Percentiles rank a stretch among this genome's conserved stretches.
phyloP scores from a whole-genome alignment of 1,140 invertebrate genomes.

The Uloborus diversus region DNA sequence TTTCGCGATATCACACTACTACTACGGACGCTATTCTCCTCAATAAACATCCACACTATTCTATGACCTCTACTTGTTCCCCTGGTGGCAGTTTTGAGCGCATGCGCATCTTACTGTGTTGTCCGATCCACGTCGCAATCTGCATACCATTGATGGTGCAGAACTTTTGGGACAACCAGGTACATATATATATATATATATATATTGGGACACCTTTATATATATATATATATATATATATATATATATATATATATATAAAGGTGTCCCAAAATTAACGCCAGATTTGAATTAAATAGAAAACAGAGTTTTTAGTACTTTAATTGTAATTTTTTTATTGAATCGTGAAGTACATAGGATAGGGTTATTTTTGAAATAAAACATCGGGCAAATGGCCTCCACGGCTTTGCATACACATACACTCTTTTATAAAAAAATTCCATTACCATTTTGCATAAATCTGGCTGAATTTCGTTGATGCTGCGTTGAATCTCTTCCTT shows the following conservation, averaged over 20 bases:
- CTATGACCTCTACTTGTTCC: no score
- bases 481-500: slow-evolving; percentile 5
- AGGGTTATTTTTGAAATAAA: not conserved
- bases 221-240: no score
- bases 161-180: no score
- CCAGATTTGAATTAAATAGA: not conserved
- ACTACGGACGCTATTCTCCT: no score
- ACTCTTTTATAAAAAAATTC: not conserved
- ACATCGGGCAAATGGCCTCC: not conserved
- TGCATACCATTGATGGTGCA: no score
- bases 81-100: no score
- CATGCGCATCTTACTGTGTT: no score
- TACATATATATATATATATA: no score
- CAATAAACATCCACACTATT: no score
- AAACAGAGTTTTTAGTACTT: not conserved
- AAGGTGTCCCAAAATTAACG: not conserved
- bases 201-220: no score
- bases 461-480: not conserved
- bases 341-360: slow-evolving; percentile 1
- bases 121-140: no score
- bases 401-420: not conserved
- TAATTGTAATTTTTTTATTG: not conserved
- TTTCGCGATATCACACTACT: no score
- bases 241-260: not conserved
- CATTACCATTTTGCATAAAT: slow-evolving; percentile 9